Base-by-base conservation (phyloP, 2,797 vertebrate genomes). In the Sorex maritimensis region DNA sequence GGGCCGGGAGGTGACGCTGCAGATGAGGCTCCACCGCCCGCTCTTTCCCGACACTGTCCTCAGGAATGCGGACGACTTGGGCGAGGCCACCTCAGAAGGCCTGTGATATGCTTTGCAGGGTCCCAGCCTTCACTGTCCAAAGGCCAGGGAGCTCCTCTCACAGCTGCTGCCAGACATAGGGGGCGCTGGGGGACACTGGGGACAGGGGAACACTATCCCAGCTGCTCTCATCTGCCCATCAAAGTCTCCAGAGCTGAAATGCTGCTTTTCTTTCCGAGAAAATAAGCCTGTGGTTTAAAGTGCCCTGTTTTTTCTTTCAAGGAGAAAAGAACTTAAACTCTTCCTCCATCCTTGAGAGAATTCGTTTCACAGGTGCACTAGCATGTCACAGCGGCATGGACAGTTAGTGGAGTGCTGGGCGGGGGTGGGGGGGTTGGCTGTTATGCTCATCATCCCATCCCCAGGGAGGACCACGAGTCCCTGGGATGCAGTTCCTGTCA, bases 1-100 rank as follows among this genome's bases (percentile, higher is more conserved):
- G 93, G 90, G 94, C 94, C 1, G 8, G 93, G 93, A 95, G 95
- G 95, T 95, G 95, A 96, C 61, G 23, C 86, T 61, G 69, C 92
- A 81, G 81, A 68, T 71, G 91, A 88, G 95, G 90, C 92, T 96
- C 80, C 74, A 15, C 58, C 81, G 86, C 79, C 90, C 94, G 65
- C 82, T 91, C 88, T 91, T 96, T 96, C 94, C 95, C 69, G 67
- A 91, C 93, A 94, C 73, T 38, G 55, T 95, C 93, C 88, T 79
- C 83, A 65, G 58, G 94, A 94, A 95, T 72, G 88, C 72, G 49
- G 46, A 81, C 55, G 81, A 90, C 95, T 73, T 58, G 44, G 34
- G 44, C 21, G 34, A 74, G 68, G 87, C 81, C 82, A 63, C 82
- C 68, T n/a, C 75, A 74, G 44, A 52, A 46, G 69, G 68, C 23